Percentiles rank a stretch among this genome's conserved stretches.
Conservation (phyloP, 2,797 vertebrate species). For the Enteromius viviparus region DNA sequence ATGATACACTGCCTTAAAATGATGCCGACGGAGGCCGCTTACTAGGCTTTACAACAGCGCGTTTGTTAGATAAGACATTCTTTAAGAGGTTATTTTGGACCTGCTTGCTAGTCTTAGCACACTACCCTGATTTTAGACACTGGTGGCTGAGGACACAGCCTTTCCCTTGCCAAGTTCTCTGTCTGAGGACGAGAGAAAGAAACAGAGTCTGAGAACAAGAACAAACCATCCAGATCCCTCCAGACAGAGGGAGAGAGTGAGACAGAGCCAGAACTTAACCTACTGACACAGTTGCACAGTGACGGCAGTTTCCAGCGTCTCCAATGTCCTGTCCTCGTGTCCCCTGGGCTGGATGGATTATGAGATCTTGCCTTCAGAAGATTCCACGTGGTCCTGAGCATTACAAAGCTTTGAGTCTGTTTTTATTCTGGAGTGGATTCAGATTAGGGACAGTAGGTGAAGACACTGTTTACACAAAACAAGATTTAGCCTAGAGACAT, state of each 20-base stretch:
- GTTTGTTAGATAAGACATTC: constrained; percentile 57
- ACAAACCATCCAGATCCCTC: constrained; percentile 32
- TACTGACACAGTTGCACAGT: constrained; percentile 73
- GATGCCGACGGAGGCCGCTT: background rate
- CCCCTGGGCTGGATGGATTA: constrained; percentile 46
- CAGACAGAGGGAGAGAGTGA: constrained; percentile 51
- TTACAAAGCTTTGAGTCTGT: constrained; percentile 22
- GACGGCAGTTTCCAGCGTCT: constrained; percentile 68
- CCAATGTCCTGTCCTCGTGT: constrained; percentile 59
- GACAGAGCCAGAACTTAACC: constrained; percentile 66
- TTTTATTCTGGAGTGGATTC: constrained; percentile 22
- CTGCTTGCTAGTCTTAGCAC: constrained; percentile 58
- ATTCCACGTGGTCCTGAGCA: constrained; percentile 19
- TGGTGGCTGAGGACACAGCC: constrained; percentile 40
- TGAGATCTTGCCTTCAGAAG: constrained; percentile 30
- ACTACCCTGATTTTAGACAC: constrained; percentile 49
- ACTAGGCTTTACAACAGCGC: background rate
- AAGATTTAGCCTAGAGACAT: constrained; percentile 21
- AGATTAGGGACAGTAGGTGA: constrained; percentile 42
- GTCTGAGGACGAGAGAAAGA: constrained; percentile 48
- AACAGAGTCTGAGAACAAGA: constrained; percentile 54
- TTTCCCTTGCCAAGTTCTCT: constrained; percentile 30
- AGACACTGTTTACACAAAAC: constrained; percentile 28
- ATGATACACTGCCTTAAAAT: background rate
- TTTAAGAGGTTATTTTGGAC: constrained; percentile 58